These are phyloP conservation scores for Arothron firmamentum DNA, from an alignment of 2,113 vertebrate genomes.

Conservation along the genomic window DNA sequence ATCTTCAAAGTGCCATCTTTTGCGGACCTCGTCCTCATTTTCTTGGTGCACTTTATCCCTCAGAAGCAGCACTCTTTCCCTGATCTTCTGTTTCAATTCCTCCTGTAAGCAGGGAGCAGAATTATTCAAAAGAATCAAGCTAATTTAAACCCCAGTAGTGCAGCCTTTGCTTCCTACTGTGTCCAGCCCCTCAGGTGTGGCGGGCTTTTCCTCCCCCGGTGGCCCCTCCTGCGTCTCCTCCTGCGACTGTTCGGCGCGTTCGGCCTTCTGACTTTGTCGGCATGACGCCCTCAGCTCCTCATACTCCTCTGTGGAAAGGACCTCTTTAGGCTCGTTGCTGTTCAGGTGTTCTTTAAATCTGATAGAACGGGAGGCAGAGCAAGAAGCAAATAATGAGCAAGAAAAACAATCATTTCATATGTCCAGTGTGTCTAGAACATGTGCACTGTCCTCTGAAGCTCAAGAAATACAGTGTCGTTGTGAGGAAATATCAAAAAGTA, in stretches of 20 bases:
- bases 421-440: too few relatives aligned
- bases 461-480: background rate
- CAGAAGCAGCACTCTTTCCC: conserved; percentile 70
- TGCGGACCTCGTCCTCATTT: conserved; percentile 81
- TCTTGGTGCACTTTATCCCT: conserved; percentile 76
- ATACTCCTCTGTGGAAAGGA: conserved; percentile 76
- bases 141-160: background rate
- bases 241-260: conserved; percentile 62
- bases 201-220: conserved; percentile 75
- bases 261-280: conserved; percentile 67
- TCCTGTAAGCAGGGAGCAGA: conserved; percentile 53
- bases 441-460: background rate
- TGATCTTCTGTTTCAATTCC: conserved; percentile 77
- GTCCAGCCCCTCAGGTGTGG: conserved; percentile 60
- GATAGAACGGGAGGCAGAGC: background rate
- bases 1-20: conserved; percentile 82
- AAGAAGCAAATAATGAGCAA: background rate
- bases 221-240: conserved; percentile 74
- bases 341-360: conserved; percentile 80
- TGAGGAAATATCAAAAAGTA: background rate
- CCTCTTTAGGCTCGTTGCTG: conserved; percentile 65
- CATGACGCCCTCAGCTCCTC: conserved; percentile 68
- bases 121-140: background rate
- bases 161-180: conserved; percentile 50
- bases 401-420: background rate